phyloP scores from a whole-genome alignment of 1,140 invertebrate genomes.

The Meteorus sp. region DNA sequence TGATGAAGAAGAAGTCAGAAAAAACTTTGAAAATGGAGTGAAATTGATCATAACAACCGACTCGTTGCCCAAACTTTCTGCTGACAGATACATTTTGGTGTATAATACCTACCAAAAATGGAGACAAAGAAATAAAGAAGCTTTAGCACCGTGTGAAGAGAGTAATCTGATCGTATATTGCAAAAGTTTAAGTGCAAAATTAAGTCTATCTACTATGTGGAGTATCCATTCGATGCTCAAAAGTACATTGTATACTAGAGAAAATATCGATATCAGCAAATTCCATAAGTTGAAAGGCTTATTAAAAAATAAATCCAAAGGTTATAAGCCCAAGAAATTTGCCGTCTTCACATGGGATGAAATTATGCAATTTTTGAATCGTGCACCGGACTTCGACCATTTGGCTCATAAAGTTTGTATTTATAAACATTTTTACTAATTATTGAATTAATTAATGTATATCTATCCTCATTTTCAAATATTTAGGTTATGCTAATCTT shows the following conservation, averaged over 20 bases:
- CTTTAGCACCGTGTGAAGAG: neutral
- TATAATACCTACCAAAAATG: constrained; percentile 8
- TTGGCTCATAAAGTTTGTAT: constrained; percentile 23
- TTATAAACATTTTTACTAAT: constrained; percentile 16
- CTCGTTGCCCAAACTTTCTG: constrained; percentile 21
- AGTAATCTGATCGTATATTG: neutral
- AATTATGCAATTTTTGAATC: constrained; percentile 21
- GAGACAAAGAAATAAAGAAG: neutral
- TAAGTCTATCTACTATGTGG: neutral
- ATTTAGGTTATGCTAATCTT: constrained; percentile 32
- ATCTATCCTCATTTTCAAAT: constrained; percentile 13
- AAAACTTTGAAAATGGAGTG: constrained; percentile 23
- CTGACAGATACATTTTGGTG: constrained; percentile 21
- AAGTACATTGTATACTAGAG: constrained; percentile 8
- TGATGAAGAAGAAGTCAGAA: constrained; percentile 24
- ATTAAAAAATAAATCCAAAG: constrained; percentile 23
- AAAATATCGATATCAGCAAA: constrained; percentile 20
- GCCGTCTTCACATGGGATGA: constrained; percentile 18
- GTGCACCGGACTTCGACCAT: constrained; percentile 18
- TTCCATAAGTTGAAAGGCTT: constrained; percentile 24
- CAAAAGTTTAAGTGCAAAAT: constrained; percentile 1
- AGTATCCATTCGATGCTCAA: constrained; percentile 15
- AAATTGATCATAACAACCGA: constrained; percentile 19
- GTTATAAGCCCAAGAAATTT: constrained; percentile 22
- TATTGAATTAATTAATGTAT: constrained; percentile 2